phyloP scores from a whole-genome alignment of 2,113 vertebrate genomes.

The Anoura caudifer region DNA sequence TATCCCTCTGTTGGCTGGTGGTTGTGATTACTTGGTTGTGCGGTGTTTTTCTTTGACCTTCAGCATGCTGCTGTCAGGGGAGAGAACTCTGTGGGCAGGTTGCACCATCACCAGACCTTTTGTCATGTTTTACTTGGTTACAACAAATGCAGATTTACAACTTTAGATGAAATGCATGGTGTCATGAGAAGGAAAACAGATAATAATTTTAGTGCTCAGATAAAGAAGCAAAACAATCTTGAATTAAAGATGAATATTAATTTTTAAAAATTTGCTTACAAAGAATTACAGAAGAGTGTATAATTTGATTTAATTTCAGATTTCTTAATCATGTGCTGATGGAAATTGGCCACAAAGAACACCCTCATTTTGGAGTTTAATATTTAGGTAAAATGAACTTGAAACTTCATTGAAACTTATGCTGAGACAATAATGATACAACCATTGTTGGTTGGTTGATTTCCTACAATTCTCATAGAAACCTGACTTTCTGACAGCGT shows the following conservation, averaged over 20 bases:
- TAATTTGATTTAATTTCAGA: constrained; percentile 62
- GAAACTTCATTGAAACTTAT: constrained; percentile 36
- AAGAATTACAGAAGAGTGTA: constrained; percentile 51
- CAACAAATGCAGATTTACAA: constrained; percentile 80
- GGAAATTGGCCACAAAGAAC: constrained; percentile 33
- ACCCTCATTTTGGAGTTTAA: constrained; percentile 48
- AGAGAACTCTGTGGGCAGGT: constrained; percentile 83
- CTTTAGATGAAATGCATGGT: constrained; percentile 76
- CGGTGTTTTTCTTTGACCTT: constrained; percentile 84
- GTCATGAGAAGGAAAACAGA: constrained; percentile 64
- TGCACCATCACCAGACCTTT: constrained; percentile 82
- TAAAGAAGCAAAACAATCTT: constrained; percentile 57
- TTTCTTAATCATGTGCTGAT: constrained; percentile 45
- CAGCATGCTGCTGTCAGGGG: constrained; percentile 81
- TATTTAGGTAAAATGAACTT: constrained; percentile 46
- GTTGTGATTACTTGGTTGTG: constrained; percentile 89
- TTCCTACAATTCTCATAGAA: constrained; percentile 26
- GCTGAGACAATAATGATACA: background rate
- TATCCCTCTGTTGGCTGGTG: constrained; percentile 84
- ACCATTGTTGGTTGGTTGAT: background rate
- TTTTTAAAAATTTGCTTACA: constrained; percentile 61
- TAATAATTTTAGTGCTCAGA: constrained; percentile 75
- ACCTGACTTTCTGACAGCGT: background rate
- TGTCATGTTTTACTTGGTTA: constrained; percentile 85
- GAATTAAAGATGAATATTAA: constrained; percentile 63